phyloP scores from a whole-genome alignment of 2,113 vertebrate species.

The Bothrops jararaca region DNA sequence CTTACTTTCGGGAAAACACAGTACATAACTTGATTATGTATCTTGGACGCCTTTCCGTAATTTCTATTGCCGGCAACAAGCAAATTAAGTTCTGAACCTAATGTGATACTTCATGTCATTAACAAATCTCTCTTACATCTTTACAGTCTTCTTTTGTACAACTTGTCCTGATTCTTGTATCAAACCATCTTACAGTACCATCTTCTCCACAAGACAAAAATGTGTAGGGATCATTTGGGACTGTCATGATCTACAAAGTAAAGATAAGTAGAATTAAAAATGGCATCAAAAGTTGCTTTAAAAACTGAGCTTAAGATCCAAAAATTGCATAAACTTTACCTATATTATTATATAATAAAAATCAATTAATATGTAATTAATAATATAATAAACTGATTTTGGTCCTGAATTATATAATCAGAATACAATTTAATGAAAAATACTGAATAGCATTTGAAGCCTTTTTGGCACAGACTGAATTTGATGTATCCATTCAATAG shows the following conservation, averaged over 20 bases:
- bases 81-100: slow-evolving; percentile 32
- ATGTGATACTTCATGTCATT: slow-evolving; percentile 50
- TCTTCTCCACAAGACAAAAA: slow-evolving; percentile 98
- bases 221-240: slow-evolving; percentile 96
- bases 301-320: background rate
- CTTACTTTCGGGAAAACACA: no score
- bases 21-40: background rate
- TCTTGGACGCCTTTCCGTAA: background rate
- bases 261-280: background rate
- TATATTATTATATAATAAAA: background rate
- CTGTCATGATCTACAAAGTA: slow-evolving; percentile 88
- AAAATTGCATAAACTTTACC: background rate
- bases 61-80: background rate
- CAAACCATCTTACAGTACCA: slow-evolving; percentile 97
- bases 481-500: background rate
- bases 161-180: slow-evolving; percentile 93
- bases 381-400: background rate
- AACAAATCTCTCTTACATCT: slow-evolving; percentile 83
- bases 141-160: slow-evolving; percentile 98
- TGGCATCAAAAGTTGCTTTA: background rate
- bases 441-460: background rate
- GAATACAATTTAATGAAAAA: background rate
- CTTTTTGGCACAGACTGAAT: background rate
- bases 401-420: background rate
- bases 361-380: background rate